Conservation (phyloP, 1,140 invertebrate species). For the Acyrthosiphon pisum region DNA sequence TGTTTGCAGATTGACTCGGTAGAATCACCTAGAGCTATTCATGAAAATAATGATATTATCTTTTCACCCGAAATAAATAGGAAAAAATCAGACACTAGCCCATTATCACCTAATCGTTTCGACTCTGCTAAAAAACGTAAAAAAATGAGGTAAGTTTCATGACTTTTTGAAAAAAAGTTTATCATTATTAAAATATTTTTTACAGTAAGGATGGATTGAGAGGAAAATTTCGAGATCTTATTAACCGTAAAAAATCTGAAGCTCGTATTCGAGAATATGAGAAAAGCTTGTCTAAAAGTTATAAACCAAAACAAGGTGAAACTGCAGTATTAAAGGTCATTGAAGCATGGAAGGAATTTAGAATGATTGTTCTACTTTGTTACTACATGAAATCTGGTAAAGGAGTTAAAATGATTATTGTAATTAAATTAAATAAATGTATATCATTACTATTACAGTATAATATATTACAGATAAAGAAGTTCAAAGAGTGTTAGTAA, state of each 20-base stretch:
- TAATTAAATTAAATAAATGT: neutral
- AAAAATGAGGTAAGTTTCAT: conserved; percentile 42
- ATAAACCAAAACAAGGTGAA: conserved; percentile 5
- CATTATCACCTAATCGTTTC: conserved; percentile 8
- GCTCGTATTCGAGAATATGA: conserved; percentile 43
- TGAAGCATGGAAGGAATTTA: conserved; percentile 32
- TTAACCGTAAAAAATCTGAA: conserved; percentile 51
- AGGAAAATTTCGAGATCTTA: conserved; percentile 43
- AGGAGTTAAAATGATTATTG: neutral
- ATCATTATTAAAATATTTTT: neutral
- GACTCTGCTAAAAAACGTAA: conserved; percentile 49
- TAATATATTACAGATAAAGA: conserved; percentile 5
- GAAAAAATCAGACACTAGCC: neutral
- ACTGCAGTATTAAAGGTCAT: conserved; percentile 16
- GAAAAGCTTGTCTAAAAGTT: conserved; percentile 7
- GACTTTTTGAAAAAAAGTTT: neutral
- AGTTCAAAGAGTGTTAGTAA: conserved; percentile 27
- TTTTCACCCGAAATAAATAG: neutral
- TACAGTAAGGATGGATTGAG: conserved; percentile 32
- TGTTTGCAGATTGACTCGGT: conserved; percentile 16
- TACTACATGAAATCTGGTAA: neutral
- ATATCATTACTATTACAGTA: neutral
- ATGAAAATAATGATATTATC: neutral
- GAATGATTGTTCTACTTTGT: conserved; percentile 37
- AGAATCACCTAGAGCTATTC: neutral